phyloP scores from a whole-genome alignment of 1,140 invertebrate species.

The Trichogramma pretiosum region DNA sequence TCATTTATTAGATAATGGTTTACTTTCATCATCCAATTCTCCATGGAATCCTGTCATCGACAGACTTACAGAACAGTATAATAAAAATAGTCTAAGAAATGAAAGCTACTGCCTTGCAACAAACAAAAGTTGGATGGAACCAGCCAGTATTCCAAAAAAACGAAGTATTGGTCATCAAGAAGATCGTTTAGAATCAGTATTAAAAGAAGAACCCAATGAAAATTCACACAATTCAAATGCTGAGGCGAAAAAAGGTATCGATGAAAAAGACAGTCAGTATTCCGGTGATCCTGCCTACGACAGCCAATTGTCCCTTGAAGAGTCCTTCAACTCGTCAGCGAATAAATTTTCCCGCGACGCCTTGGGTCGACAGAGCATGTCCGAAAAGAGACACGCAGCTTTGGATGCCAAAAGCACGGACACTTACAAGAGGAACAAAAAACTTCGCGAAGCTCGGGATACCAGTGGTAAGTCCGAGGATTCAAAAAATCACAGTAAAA shows the following conservation, averaged over 20 bases:
- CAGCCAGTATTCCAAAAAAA: constrained; percentile 29
- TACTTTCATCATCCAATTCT: constrained; percentile 28
- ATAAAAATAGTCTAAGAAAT: constrained; percentile 54
- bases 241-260: constrained; percentile 27
- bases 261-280: constrained; percentile 40
- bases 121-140: constrained; percentile 42
- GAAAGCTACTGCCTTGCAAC: constrained; percentile 80
- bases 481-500: constrained; percentile 21
- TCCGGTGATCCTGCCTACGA: constrained; percentile 62
- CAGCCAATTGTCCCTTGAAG: constrained; percentile 69
- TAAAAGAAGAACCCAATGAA: constrained; percentile 36
- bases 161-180: constrained; percentile 26
- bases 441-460: constrained; percentile 59
- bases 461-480: constrained; percentile 34
- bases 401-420: constrained; percentile 90
- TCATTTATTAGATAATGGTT: constrained; percentile 28
- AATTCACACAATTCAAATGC: constrained; percentile 21
- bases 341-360: constrained; percentile 78
- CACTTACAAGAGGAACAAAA: constrained; percentile 90
- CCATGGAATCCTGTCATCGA: constrained; percentile 74
- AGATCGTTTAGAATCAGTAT: constrained; percentile 27
- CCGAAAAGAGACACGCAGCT: constrained; percentile 90
- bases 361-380: constrained; percentile 91
- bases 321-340: constrained; percentile 50
- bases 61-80: constrained; percentile 63